phyloP scores from a whole-genome alignment of 2,113 vertebrate species.

The Mesembrinibis cayennensis region DNA sequence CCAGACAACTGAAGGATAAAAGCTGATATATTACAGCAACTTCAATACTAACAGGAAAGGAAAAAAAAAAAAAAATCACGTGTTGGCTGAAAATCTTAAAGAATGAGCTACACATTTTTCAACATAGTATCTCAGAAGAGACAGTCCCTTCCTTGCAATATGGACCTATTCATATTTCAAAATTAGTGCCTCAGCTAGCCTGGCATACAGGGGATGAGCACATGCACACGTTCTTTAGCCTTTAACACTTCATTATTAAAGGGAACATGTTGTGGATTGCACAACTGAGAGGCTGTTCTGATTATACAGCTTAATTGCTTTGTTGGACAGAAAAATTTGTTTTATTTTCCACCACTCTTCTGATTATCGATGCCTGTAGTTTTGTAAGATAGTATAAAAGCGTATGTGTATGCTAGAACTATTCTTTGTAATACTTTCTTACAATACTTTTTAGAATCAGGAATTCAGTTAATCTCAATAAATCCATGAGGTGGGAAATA shows the following conservation, averaged over 20 bases:
- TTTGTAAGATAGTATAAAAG: neutral
- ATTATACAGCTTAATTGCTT: neutral
- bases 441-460: conserved; percentile 26
- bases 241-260: neutral
- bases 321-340: neutral
- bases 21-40: neutral
- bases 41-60: neutral
- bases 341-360: neutral
- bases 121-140: neutral
- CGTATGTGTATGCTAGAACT: neutral
- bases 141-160: neutral
- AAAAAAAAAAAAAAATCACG: neutral
- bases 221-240: neutral
- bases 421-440: conserved; percentile 2
- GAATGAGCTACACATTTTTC: neutral
- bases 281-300: neutral
- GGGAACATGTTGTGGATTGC: neutral
- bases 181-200: neutral
- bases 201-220: neutral
- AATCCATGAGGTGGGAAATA: neutral
- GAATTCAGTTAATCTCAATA: conserved; percentile 32
- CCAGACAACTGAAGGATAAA: neutral
- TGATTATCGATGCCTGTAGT: neutral
- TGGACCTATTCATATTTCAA: neutral
- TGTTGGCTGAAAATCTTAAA: neutral